Conservation (phyloP, 2,113 vertebrate genomes). For the Cacatua alba region DNA sequence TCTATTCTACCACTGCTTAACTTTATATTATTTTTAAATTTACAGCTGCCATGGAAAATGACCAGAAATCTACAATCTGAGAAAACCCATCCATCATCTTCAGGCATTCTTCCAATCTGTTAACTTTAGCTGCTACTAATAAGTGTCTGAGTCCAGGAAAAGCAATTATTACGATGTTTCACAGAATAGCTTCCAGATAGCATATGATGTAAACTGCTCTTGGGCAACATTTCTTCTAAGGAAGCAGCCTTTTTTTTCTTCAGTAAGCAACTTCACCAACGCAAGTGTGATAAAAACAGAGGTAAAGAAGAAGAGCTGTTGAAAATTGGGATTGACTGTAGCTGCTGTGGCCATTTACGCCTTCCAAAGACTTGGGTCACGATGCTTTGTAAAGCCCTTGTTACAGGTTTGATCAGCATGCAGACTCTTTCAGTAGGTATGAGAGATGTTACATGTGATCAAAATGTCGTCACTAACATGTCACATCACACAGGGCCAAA, state of each 20-base stretch:
- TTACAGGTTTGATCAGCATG: background rate
- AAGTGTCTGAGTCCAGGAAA: constrained; percentile 84
- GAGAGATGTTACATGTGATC: background rate
- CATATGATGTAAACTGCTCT: constrained; percentile 15
- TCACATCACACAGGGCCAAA: background rate
- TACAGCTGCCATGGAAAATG: constrained; percentile 87
- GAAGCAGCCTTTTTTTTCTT: background rate
- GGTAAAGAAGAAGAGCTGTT: background rate
- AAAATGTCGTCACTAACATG: background rate
- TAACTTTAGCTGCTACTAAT: constrained; percentile 89
- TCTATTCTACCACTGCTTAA: constrained; percentile 42
- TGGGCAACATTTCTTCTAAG: constrained; percentile 24
- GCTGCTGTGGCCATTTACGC: background rate
- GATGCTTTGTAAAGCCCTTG: background rate
- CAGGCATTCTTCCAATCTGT: constrained; percentile 64
- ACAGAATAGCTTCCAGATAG: constrained; percentile 81
- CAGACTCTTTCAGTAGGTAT: background rate
- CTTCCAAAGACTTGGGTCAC: background rate
- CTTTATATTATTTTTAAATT: constrained; percentile 48
- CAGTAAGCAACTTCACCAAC: background rate
- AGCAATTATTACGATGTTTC: constrained; percentile 70
- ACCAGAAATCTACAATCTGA: constrained; percentile 85
- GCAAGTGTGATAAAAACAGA: background rate
- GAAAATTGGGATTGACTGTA: background rate
- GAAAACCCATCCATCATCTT: constrained; percentile 84